Conservation (phyloP, 64 coral and sea anemone species). For the Dendronephthya gigantea region DNA sequence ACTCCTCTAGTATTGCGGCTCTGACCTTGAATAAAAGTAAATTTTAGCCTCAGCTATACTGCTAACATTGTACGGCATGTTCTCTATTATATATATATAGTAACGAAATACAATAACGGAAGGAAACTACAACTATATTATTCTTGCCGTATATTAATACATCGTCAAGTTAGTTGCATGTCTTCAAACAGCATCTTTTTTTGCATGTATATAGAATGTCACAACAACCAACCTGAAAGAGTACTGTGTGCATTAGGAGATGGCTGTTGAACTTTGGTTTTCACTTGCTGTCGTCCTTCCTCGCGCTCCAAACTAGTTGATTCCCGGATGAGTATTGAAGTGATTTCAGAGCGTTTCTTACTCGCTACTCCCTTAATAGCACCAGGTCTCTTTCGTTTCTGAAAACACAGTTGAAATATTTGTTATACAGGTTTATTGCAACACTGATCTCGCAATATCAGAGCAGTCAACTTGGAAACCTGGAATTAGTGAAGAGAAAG, state of each 20-base stretch:
- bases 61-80: too few relatives aligned
- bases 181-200: too few relatives aligned
- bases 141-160: too few relatives aligned
- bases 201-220: too few relatives aligned
- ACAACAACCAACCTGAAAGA: too few relatives aligned
- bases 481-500: neutral
- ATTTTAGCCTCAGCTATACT: too few relatives aligned
- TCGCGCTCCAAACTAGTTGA: slow-evolving; percentile 59
- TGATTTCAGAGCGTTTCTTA: slow-evolving; percentile 82
- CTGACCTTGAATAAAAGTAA: neutral
- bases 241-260: neutral
- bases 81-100: neutral
- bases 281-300: slow-evolving; percentile 86
- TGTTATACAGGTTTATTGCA: too few relatives aligned
- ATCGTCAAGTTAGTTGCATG: too few relatives aligned
- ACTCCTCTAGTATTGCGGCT: neutral
- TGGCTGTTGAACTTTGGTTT: slow-evolving; percentile 63
- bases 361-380: slow-evolving; percentile 45
- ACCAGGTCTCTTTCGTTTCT: slow-evolving; percentile 77
- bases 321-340: slow-evolving; percentile 61
- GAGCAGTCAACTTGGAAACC: neutral
- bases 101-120: too few relatives aligned
- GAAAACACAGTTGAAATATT: neutral
- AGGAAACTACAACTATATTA: too few relatives aligned
- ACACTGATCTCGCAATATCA: too few relatives aligned